Conservation (phyloP, 2,888 invertebrate genomes). For the Mimachlamys varia region DNA sequence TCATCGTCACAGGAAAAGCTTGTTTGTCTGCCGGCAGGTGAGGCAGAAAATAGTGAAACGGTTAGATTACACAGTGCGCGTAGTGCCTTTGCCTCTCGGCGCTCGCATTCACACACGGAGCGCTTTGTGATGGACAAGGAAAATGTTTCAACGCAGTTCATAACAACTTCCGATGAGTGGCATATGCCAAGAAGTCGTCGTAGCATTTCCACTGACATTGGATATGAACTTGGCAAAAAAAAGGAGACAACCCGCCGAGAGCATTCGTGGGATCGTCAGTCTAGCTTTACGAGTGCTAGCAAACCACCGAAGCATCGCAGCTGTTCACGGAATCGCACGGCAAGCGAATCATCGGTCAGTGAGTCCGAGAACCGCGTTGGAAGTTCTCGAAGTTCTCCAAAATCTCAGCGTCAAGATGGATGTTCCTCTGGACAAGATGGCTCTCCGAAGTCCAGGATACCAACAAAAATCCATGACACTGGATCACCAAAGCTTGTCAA, state of each 20-base stretch:
- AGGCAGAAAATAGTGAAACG: slow-evolving; percentile 48
- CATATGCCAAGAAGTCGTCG: slow-evolving; percentile 50
- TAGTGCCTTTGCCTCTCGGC: slow-evolving; percentile 41
- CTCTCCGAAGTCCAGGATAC: slow-evolving; percentile 49
- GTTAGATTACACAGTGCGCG: slow-evolving; percentile 41
- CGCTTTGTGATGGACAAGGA: slow-evolving; percentile 40
- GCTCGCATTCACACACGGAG: slow-evolving; percentile 51
- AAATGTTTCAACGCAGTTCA: slow-evolving; percentile 8
- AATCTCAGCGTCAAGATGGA: slow-evolving; percentile 54
- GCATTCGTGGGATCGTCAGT: slow-evolving; percentile 41
- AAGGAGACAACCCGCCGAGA: slow-evolving; percentile 36
- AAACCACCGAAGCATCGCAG: slow-evolving; percentile 70
- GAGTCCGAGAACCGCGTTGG: slow-evolving; percentile 62
- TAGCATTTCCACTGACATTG: slow-evolving; percentile 53
- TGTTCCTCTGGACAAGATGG: slow-evolving; percentile 54
- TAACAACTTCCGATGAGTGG: slow-evolving; percentile 40
- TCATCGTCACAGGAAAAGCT: slow-evolving; percentile 59
- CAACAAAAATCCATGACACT: slow-evolving; percentile 32
- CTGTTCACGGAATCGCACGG: slow-evolving; percentile 64
- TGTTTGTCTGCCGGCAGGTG: slow-evolving; percentile 56
- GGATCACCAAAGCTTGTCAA: slow-evolving; percentile 37
- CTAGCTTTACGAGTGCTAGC: slow-evolving; percentile 44
- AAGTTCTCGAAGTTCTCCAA: slow-evolving; percentile 57
- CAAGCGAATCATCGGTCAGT: slow-evolving; percentile 73
- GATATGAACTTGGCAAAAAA: slow-evolving; percentile 48